Base-by-base conservation (phyloP, 2,888 invertebrate species). In the Melikaiella ostensackeni region DNA sequence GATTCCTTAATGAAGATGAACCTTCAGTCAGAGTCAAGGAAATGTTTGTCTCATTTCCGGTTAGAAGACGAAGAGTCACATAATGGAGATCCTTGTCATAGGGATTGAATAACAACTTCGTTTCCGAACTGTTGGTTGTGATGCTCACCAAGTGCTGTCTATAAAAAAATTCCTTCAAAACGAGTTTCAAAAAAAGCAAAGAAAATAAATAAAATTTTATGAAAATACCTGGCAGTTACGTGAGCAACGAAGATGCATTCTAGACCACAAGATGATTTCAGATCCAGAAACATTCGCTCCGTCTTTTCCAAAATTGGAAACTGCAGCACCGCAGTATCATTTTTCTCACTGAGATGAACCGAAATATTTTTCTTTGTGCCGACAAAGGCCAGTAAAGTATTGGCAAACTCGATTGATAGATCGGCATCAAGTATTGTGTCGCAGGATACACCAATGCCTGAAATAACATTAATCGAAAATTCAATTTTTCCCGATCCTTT, bases 391-490 rank as follows among this genome's bases (percentile, higher is more conserved):
- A 86, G 81, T n/a, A 92, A 83, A 35, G 88, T 85, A 13, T 92
- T 91, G 9, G 92, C 86, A 19, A 88, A 91, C 86, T 93, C 93
- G 16, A 95, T 92, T 86, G 94, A 93, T 86, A 95, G 92, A 89
- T 95, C 95, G 66, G 95, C 94, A 83, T 94, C 93, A 46, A 95
- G 88, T 77, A 94, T 92, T 5, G 95, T 95, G 81, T 94, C 94
- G 87, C 95, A 95, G 66, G 94, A 93, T 24, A 94, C 93, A 16
- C 94, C 93, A 70, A 96, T 92, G 85, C 96, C 96, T 96, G 92
- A 0, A 27, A 61, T 64, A 11, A 33, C 16, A 42, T 42, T 16
- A 11, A 38, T 38, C 13, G 38, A 38, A 38, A 42, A 16, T 5
- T 42, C 3, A 16, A 42, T 42, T 42, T 38, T 42, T 42, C 5